Percentiles rank a stretch among this genome's conserved stretches.
Conservation (phyloP, 2,888 invertebrate genomes). For the Esperia sulphurella region DNA sequence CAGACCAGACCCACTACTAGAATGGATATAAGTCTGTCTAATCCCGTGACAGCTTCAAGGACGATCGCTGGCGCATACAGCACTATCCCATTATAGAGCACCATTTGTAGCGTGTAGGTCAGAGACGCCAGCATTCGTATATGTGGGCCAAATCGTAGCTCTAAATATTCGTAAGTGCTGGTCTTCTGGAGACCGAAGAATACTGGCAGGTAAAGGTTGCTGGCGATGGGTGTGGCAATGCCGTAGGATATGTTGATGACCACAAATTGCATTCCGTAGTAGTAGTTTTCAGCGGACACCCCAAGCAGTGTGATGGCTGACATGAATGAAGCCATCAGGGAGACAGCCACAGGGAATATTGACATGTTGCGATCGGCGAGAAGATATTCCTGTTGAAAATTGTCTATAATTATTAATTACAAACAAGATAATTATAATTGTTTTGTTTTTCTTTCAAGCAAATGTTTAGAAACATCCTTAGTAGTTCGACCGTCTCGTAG, state of each 20-base stretch:
- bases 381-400: slow-evolving; percentile 85
- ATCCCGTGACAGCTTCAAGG: slow-evolving; percentile 90
- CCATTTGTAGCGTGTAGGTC: slow-evolving; percentile 93
- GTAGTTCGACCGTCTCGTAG: too few species aligned
- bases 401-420: too few species aligned
- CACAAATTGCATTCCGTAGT: slow-evolving; percentile 89
- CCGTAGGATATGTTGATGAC: slow-evolving; percentile 87
- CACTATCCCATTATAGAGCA: slow-evolving; percentile 94
- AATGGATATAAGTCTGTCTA: slow-evolving; percentile 85
- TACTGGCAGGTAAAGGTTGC: slow-evolving; percentile 89
- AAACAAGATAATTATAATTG: too few species aligned
- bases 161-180: slow-evolving; percentile 96
- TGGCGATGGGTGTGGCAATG: slow-evolving; percentile 87
- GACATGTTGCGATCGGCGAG: slow-evolving; percentile 90
- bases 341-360: slow-evolving; percentile 89
- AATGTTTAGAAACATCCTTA: too few species aligned
- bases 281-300: slow-evolving; percentile 92
- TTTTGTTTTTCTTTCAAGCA: too few species aligned
- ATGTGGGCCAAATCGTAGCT: slow-evolving; percentile 88
- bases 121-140: slow-evolving; percentile 89
- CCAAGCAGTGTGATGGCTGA: slow-evolving; percentile 94
- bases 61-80: slow-evolving; percentile 96
- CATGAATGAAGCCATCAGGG: slow-evolving; percentile 96
- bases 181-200: slow-evolving; percentile 90
- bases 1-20: slow-evolving; percentile 87